phyloP scores from a whole-genome alignment of 2,113 vertebrate genomes.

The Sprattus sprattus region DNA sequence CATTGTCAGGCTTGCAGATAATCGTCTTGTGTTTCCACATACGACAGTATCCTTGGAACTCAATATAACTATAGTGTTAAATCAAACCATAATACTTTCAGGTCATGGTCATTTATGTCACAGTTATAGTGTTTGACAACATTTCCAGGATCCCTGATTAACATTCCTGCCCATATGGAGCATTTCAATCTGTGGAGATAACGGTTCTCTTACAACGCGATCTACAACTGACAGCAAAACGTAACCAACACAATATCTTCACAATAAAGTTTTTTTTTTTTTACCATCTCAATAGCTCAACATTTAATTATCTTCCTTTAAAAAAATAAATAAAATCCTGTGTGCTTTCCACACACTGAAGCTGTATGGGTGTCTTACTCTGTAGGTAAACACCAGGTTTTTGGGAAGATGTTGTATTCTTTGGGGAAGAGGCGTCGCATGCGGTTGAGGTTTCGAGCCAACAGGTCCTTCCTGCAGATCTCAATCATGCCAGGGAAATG shows the following conservation, averaged over 20 bases:
- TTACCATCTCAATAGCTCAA: too few species aligned
- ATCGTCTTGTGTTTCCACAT: constrained; percentile 58
- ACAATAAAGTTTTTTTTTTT: too few species aligned
- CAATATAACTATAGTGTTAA: constrained; percentile 46
- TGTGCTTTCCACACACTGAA: background rate
- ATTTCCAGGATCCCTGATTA: background rate
- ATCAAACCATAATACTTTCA: background rate
- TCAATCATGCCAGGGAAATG: background rate
- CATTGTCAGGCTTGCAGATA: constrained; percentile 56
- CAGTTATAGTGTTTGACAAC: background rate
- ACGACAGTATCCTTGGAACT: constrained; percentile 53
- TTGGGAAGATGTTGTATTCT: constrained; percentile 21
- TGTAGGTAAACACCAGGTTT: constrained; percentile 19
- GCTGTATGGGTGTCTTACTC: background rate
- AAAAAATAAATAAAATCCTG: too few species aligned
- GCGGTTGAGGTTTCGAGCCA: constrained; percentile 12
- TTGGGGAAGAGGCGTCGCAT: background rate
- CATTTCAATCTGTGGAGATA: too few species aligned
- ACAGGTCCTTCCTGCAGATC: constrained; percentile 18
- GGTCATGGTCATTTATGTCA: background rate
- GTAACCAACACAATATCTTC: background rate
- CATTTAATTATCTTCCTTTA: too few species aligned
- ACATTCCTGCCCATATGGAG: too few species aligned
- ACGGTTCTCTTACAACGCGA: background rate
- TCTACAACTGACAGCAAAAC: background rate